Conservation (phyloP, 2,888 invertebrate species). For the Aleiodes alternator region DNA sequence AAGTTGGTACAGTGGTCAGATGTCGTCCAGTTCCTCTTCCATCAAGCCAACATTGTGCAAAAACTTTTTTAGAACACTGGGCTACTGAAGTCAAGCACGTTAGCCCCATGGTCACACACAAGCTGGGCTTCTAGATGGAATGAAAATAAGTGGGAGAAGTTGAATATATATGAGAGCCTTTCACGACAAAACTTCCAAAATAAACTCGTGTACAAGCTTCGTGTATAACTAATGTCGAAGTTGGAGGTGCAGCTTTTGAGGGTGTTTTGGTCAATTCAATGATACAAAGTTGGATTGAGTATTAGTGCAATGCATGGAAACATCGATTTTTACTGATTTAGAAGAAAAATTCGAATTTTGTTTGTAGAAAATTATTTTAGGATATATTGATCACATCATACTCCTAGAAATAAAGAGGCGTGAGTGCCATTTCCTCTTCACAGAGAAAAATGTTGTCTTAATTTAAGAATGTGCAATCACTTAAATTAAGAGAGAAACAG, state of each 20-base stretch:
- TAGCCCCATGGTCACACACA: conserved; percentile 12
- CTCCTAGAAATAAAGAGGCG: too few relatives aligned
- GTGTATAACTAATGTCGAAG: conserved; percentile 56
- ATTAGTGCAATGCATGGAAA: background rate
- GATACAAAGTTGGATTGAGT: background rate
- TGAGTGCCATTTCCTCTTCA: too few relatives aligned
- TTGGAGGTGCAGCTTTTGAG: conserved; percentile 47
- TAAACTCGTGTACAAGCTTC: conserved; percentile 53
- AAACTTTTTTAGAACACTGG: conserved; percentile 18
- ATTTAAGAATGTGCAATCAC: too few relatives aligned
- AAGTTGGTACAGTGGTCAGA: conserved; percentile 27
- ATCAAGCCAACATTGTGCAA: conserved; percentile 9
- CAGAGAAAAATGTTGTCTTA: too few relatives aligned
- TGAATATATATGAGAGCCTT: conserved; percentile 24
- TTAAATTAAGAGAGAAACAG: too few relatives aligned
- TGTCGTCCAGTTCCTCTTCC: conserved; percentile 25
- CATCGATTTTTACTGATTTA: too few relatives aligned
- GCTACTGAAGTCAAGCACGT: conserved; percentile 10
- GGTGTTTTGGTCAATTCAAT: conserved; percentile 51
- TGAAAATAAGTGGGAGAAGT: conserved; percentile 15
- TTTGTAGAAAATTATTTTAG: too few relatives aligned
- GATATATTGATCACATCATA: too few relatives aligned
- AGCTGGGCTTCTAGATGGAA: conserved; percentile 12
- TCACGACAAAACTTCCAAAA: conserved; percentile 40
- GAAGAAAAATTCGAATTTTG: too few relatives aligned